phyloP scores from a whole-genome alignment of 2,797 vertebrate species.

The Helicolenus hilgendorfi region DNA sequence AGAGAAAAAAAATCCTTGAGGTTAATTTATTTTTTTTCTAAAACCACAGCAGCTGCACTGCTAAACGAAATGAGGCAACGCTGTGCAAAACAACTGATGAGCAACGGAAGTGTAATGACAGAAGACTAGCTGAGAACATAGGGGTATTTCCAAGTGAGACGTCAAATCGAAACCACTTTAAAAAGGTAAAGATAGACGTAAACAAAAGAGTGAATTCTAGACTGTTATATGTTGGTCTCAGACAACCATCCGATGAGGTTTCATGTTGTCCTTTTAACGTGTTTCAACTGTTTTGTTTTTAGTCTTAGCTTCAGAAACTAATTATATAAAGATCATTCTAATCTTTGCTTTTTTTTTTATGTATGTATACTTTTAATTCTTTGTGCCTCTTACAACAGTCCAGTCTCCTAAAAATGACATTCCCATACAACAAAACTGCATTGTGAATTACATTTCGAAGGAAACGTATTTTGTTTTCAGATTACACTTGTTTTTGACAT shows the following conservation, averaged over 20 bases:
- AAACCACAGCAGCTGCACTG: not conserved
- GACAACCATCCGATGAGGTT: not conserved
- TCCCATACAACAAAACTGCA: too few species aligned
- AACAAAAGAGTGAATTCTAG: not conserved
- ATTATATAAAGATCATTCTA: not conserved
- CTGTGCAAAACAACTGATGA: not conserved
- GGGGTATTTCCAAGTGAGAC: not conserved
- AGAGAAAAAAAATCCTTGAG: not conserved
- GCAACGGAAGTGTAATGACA: not conserved
- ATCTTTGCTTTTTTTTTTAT: too few species aligned
- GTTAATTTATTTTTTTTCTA: not conserved
- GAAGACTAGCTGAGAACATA: not conserved
- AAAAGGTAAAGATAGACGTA: not conserved
- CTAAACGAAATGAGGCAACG: not conserved
- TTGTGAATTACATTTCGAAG: too few species aligned
- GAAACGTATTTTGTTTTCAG: too few species aligned
- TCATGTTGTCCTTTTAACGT: not conserved
- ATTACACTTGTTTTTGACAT: too few species aligned
- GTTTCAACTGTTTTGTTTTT: too few species aligned
- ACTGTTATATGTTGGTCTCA: not conserved
- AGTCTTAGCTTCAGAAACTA: not conserved
- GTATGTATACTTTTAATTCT: not conserved
- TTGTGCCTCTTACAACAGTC: not conserved
- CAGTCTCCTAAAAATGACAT: fast-evolving
- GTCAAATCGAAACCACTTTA: not conserved